These are phyloP conservation scores for Stegostoma tigrinum DNA, from an alignment of 2,113 vertebrate species.

Conservation along the genomic window DNA sequence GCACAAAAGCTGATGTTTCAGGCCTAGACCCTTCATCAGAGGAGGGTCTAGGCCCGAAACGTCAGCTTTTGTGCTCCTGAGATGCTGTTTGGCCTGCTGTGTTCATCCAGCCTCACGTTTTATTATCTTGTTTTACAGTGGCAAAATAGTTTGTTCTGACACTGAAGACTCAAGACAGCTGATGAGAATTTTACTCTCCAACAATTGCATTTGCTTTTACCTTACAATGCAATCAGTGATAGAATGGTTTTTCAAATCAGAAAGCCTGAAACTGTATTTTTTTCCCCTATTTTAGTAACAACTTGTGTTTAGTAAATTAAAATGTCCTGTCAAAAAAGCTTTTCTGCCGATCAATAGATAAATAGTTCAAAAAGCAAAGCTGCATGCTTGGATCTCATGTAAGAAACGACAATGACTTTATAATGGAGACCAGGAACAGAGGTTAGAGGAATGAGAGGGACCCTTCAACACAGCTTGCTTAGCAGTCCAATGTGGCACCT, in stretches of 20 bases:
- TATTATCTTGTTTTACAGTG: too few relatives aligned
- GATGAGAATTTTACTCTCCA: background rate
- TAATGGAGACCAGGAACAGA: background rate
- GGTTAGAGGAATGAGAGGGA: background rate
- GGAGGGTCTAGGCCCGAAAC: too few relatives aligned
- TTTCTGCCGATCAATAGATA: background rate
- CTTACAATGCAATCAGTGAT: background rate
- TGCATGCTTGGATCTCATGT: background rate
- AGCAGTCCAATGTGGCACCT: background rate
- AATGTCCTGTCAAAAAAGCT: background rate
- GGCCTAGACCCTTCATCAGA: too few relatives aligned
- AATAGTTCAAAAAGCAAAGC: background rate
- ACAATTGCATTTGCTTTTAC: background rate
- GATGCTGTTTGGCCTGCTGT: too few relatives aligned
- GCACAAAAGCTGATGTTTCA: too few relatives aligned
- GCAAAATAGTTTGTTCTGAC: background rate
- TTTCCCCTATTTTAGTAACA: background rate
- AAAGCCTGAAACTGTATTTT: background rate
- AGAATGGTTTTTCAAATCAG: background rate
- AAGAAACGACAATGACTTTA: background rate
- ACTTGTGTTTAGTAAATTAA: background rate
- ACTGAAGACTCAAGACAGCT: background rate
- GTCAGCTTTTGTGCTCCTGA: too few relatives aligned
- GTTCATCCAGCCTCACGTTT: too few relatives aligned
- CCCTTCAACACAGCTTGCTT: background rate